Percentiles rank a stretch among this genome's conserved stretches.
Conservation (phyloP, 2,888 invertebrate genomes). For the Apoderus coryli region DNA sequence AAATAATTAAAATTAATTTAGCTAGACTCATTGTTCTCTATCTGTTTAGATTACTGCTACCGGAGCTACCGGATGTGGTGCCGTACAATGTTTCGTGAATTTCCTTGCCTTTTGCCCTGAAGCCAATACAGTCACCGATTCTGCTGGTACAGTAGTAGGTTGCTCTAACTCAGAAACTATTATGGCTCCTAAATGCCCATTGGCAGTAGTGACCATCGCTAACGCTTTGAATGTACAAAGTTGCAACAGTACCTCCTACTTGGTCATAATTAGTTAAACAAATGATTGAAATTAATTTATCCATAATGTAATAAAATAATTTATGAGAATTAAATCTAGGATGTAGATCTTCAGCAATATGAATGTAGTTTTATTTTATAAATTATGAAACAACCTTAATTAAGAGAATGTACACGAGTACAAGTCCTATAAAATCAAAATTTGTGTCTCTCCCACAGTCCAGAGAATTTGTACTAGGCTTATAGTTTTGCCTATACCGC, state of each 20-base stretch:
- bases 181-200: slow-evolving; percentile 32
- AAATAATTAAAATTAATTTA: too few relatives aligned
- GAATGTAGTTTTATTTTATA: too few relatives aligned
- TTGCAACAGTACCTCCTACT: slow-evolving; percentile 14
- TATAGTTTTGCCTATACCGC: too few relatives aligned
- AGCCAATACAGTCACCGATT: slow-evolving; percentile 16
- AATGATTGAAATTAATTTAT: slow-evolving; percentile 2
- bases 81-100: slow-evolving; percentile 15
- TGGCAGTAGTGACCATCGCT: slow-evolving; percentile 28
- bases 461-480: too few relatives aligned
- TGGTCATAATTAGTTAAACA: slow-evolving; percentile 16
- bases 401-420: too few relatives aligned
- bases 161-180: slow-evolving; percentile 22
- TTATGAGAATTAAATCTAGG: too few relatives aligned
- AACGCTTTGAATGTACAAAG: slow-evolving; percentile 7
- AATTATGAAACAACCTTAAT: too few relatives aligned
- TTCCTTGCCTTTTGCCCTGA: slow-evolving; percentile 18
- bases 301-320: too few relatives aligned
- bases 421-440: too few relatives aligned
- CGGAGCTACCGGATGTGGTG: slow-evolving; percentile 14
- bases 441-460: too few relatives aligned
- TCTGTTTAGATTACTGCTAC: slow-evolving; percentile 12
- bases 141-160: slow-evolving; percentile 15
- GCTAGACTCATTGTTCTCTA: too few relatives aligned
- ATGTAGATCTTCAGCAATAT: too few relatives aligned